Evolutionary conservation across 2,113 vertebrate genomes (phyloP).

Genomic region (Ranitomeya variabilis): DNA sequence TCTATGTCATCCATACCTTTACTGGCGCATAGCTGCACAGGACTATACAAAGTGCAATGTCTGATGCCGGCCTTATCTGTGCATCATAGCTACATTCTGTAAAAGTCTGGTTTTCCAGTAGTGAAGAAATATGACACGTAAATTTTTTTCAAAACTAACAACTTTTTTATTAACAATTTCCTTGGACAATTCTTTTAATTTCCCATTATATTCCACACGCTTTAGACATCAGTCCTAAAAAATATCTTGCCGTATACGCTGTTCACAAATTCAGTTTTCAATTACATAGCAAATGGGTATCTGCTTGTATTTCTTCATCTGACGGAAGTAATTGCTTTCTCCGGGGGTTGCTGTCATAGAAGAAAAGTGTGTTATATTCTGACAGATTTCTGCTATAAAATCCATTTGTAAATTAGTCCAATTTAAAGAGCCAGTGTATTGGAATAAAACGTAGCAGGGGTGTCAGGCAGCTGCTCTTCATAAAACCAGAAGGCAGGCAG

Average conservation of each 20-base stretch:
- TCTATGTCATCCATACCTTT: too few species aligned
- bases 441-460: slow-evolving; percentile 26
- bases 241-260: background rate
- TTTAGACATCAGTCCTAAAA: background rate
- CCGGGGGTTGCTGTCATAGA: slow-evolving; percentile 37
- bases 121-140: background rate
- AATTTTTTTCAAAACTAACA: background rate
- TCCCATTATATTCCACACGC: background rate
- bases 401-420: slow-evolving; percentile 45
- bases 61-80: background rate
- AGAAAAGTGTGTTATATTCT: slow-evolving; percentile 19
- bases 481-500: background rate
- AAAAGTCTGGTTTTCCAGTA: background rate
- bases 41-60: background rate
- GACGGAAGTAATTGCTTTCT: slow-evolving; percentile 51
- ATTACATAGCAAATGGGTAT: slow-evolving; percentile 40
- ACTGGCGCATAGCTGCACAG: too few species aligned
- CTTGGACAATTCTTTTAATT: background rate
- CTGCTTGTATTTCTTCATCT: slow-evolving; percentile 28
- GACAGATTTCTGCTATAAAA: slow-evolving; percentile 27
- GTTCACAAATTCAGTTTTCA: slow-evolving; percentile 21
- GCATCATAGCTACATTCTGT: background rate
- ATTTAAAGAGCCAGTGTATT: slow-evolving; percentile 42
- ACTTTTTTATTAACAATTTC: background rate
- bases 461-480: background rate